Base-by-base conservation (phyloP, 2,113 vertebrate genomes). In the Eudyptes chrysolophus region DNA sequence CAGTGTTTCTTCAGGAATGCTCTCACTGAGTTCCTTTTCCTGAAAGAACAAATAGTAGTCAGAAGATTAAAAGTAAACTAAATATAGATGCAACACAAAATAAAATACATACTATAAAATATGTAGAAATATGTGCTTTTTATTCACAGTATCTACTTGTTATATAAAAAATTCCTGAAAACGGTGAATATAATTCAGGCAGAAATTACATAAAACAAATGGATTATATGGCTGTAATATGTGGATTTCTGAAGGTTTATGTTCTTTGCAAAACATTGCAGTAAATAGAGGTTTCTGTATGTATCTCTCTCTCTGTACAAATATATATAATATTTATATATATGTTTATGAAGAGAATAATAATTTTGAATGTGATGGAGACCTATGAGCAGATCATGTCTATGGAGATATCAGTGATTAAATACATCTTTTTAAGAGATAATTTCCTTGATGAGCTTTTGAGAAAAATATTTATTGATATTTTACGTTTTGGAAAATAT, bases 21-120 rank as follows among this genome's bases (percentile, higher is more conserved):
- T 92, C 42, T 94, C 97, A 86, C 64, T 79, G 77, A 82, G 14
- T 36, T 97, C 95, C 82, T 90, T 97, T 82, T 97, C 95, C 97
- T 97, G 66, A 78, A 95, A 84, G 13, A 78, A 88, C 8, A 92
- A 65, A 54, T 3, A 80, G 9, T 15, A 83, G 34, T 52, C 18
- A 88, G 48, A 82, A 55, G 24, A 87, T 44, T 42, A 72, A 48
- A 71, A 72, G 14, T 51, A 68, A 78, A 22, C 7, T 69, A 83
- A 71, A 72, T 32, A 72, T 5, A 40, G 3, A 10, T 49, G 30
- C 8, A 64, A 83, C 1, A 57, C 15, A 72, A 74, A 81, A 57
- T 58, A 60, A 72, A 71, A 87, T 19, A 24, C 2, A 8, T 36
- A 18, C 8, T 40, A 54, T 49, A 42, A 69, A 86, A 64, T 36